Conservation (phyloP, 35 echinoderm and acorn worm genomes). For the Apostichopus parvimensis region DNA sequence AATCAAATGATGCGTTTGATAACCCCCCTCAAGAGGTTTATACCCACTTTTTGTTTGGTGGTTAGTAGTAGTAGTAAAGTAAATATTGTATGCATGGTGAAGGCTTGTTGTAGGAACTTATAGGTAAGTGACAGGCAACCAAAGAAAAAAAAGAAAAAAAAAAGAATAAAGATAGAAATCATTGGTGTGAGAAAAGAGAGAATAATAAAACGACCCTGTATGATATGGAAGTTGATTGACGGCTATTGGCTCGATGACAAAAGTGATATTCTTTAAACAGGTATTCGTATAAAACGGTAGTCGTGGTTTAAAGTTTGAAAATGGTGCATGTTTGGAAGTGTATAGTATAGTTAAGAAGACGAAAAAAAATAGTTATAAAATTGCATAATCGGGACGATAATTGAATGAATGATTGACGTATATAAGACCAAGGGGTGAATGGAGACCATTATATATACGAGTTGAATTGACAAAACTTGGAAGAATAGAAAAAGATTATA, state of each 20-base stretch:
- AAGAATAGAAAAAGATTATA: neutral
- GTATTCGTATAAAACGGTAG: constrained; percentile 4
- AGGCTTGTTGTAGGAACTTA: constrained; percentile 6
- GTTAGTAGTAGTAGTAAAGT: neutral
- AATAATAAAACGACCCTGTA: constrained; percentile 17
- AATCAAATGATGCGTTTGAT: constrained; percentile 26
- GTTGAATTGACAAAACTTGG: neutral
- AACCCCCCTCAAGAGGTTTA: neutral
- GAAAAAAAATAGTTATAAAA: neutral
- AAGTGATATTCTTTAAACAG: neutral
- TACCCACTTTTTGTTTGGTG: neutral
- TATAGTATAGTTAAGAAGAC: neutral
- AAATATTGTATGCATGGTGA: constrained; percentile 4
- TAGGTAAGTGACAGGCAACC: constrained; percentile 24
- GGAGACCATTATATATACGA: neutral
- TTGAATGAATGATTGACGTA: neutral
- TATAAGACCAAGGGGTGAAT: neutral
- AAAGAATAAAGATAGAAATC: neutral
- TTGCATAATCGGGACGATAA: neutral
- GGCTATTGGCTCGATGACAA: constrained; percentile 13
- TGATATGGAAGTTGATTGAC: constrained; percentile 38
- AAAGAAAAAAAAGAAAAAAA: neutral
- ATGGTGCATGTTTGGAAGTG: neutral
- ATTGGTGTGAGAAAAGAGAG: neutral
- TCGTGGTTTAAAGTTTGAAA: neutral